Evolutionary conservation across 64 coral and sea anemone genomes (phyloP).

Genomic region (Acropora yongei): DNA sequence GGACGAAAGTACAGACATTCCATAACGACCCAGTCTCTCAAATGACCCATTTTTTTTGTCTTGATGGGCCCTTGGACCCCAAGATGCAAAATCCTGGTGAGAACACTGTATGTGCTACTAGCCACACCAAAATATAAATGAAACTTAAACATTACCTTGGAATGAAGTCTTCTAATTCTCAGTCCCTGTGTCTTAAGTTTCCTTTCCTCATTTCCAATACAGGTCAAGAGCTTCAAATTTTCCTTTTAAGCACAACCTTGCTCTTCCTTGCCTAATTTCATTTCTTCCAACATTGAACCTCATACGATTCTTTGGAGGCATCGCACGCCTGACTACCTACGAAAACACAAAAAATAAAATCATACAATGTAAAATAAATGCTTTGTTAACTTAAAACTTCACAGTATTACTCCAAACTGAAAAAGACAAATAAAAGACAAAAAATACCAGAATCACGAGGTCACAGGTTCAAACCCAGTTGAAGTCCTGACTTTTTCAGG

Average conservation of each 20-base stretch:
- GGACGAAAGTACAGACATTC: constrained; percentile 55
- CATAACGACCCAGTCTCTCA: too few relatives aligned
- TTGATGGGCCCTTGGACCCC: too few relatives aligned
- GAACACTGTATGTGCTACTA: not conserved
- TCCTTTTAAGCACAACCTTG: constrained; percentile 18
- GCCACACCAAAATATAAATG: not conserved
- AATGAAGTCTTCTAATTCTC: not conserved
- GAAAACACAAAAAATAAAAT: constrained; percentile 12
- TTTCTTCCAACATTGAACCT: constrained; percentile 5
- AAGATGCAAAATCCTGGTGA: too few relatives aligned
- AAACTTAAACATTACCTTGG: not conserved
- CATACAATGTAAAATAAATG: constrained; percentile 4
- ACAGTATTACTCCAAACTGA: not conserved
- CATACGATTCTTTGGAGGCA: constrained; percentile 15
- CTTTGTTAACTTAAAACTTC: constrained; percentile 23
- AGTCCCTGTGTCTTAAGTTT: not conserved
- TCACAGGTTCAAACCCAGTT: too few relatives aligned
- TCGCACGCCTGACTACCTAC: not conserved
- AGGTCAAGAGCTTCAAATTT: constrained; percentile 26
- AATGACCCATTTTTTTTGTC: too few relatives aligned
- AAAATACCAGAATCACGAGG: too few relatives aligned
- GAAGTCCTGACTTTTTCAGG: too few relatives aligned
- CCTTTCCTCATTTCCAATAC: constrained; percentile 12
- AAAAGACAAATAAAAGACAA: constrained; percentile 20
- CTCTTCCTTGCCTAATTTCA: constrained; percentile 22